Percentiles rank a stretch among this genome's conserved stretches.
These are phyloP conservation scores for Cephalotes varians DNA, from an alignment of 2,888 invertebrate genomes.

Conservation along the genomic window DNA sequence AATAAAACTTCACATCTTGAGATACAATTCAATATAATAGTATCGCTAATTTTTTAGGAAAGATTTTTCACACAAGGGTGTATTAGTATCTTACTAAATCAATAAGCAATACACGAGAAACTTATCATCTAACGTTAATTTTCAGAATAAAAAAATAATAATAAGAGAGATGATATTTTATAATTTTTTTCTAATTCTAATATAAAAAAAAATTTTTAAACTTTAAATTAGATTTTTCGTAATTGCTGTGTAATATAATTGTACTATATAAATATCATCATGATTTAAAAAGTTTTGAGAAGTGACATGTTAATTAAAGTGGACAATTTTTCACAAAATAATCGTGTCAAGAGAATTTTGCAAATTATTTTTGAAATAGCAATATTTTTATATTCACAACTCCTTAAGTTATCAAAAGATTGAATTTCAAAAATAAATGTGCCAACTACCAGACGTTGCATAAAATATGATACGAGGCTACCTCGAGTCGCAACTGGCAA, in stretches of 20 bases:
- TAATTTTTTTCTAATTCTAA: not conserved
- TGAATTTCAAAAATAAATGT: not conserved
- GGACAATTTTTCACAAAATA: not conserved
- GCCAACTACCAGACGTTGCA: not conserved
- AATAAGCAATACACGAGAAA: not conserved
- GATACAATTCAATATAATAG: not conserved
- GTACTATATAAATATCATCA: not conserved
- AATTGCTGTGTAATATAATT: not conserved
- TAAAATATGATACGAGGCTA: constrained; percentile 3
- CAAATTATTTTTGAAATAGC: not conserved
- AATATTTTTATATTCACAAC: not conserved
- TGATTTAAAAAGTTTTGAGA: not conserved
- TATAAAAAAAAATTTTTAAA: not conserved
- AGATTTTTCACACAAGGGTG: not conserved
- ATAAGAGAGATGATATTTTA: not conserved
- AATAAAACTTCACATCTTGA: not conserved
- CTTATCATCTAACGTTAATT: not conserved
- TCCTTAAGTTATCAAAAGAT: not conserved
- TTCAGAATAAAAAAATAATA: not conserved
- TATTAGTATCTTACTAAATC: not conserved
- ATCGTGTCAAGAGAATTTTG: not conserved
- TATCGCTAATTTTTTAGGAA: not conserved
- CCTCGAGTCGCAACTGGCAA: not conserved
- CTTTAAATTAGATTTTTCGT: not conserved
- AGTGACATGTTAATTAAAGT: not conserved